Base-by-base conservation (phyloP, 2,113 vertebrate genomes). In the Empidonax traillii region DNA sequence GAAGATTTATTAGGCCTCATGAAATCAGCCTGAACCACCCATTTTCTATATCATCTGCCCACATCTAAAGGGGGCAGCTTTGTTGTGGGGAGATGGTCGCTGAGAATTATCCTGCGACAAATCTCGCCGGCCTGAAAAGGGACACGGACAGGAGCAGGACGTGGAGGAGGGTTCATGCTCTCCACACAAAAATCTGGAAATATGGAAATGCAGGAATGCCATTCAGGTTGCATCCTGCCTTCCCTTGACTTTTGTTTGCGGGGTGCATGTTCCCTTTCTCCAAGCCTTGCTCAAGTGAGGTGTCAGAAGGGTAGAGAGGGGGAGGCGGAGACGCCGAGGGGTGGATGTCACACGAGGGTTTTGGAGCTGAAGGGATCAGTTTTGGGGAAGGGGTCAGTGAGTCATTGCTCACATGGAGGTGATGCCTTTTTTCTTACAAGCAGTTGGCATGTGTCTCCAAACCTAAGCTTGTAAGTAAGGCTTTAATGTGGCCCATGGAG, bases 1-100 rank as follows among this genome's bases (percentile, higher is more conserved):
- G 97, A 98, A 98, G 98, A 98, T 98, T 98, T 98, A 98, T 98
- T 97, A 98, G 98, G 97, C 96, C 97, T 98, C 97, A 97, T 98
- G 98, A 97, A 98, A 98, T 98, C 75, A 3, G 96, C 96, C 97
- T 86, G 65, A 98, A 96, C 98, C 97, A 97, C 98, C 97, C 97
- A 96, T 97, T 98, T 98, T 97, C 97, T 96, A 62, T 97, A 95
- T 98, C 97, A 96, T 98, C 97, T 97, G 88, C 94, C 97, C 97
- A 96, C 90, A 83, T 97, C 94, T 97, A 92, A 98, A 98, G 89
- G 89, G 90, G 87, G 65, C 16, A 93, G 96, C 97, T 98, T 98
- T 98, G 98, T 91, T 87, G 90, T 95, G 33, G 72, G 90, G 87
- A 44, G 97, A 96, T 97, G 97, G 93, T 95, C 63, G 56, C 96